These are phyloP conservation scores for Cygnus olor DNA, from an alignment of 2,797 vertebrate genomes.

Conservation along the genomic window DNA sequence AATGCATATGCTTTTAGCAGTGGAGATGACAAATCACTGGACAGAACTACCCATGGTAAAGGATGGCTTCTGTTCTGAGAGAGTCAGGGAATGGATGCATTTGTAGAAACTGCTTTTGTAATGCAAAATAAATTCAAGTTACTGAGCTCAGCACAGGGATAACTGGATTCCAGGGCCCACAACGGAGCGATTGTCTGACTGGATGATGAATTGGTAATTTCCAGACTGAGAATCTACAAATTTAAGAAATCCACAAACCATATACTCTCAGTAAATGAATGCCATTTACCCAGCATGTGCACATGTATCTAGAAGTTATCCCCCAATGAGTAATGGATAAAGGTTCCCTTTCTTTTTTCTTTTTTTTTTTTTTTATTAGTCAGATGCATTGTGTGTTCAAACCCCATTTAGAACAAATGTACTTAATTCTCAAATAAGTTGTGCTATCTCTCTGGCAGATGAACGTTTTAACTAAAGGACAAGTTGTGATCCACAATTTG, in stretches of 20 bases:
- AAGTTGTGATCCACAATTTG: background rate
- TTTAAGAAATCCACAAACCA: conserved; percentile 5
- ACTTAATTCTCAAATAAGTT: background rate
- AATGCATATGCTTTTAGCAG: background rate
- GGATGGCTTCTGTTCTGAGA: background rate
- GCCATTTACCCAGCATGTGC: background rate
- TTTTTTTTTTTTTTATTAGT: background rate
- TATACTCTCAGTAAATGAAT: background rate
- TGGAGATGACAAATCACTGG: background rate
- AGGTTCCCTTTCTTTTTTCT: background rate
- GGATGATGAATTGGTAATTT: conserved; percentile 13
- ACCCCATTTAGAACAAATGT: background rate
- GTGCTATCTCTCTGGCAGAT: background rate
- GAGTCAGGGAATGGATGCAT: background rate
- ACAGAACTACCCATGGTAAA: background rate
- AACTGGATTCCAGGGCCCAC: background rate
- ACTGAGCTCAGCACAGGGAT: background rate
- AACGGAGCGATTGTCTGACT: background rate
- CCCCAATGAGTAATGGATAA: background rate
- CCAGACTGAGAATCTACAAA: background rate
- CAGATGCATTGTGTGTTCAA: background rate
- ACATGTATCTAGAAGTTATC: background rate
- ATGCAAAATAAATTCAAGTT: background rate
- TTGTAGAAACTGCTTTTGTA: background rate
- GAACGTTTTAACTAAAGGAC: conserved; percentile 10